phyloP scores from a whole-genome alignment of 2,797 vertebrate species.

The Phalloptychus januarius region DNA sequence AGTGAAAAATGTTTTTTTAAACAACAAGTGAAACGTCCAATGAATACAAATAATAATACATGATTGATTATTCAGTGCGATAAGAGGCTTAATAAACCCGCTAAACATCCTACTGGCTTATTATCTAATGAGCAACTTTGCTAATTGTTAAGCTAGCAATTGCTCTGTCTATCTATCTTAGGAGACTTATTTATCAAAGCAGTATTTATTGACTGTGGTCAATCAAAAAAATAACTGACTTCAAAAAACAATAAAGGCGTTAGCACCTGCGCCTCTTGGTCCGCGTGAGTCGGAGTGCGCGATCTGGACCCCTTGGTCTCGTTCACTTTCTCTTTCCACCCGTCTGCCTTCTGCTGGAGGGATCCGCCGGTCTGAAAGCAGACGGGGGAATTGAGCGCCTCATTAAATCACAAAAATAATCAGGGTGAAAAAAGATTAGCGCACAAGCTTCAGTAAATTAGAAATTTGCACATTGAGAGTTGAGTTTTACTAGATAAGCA shows the following conservation, averaged over 20 bases:
- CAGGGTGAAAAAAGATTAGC: constrained; percentile 21
- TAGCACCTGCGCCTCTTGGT: constrained; percentile 75
- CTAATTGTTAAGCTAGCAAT: neutral
- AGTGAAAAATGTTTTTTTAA: no score
- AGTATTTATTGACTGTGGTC: constrained; percentile 1
- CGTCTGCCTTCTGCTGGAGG: constrained; percentile 81
- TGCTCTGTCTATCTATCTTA: neutral
- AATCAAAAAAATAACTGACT: neutral
- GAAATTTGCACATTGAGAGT: neutral
- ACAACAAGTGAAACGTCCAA: no score
- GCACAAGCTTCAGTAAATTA: constrained; percentile 2
- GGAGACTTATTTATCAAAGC: neutral
- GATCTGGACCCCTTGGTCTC: constrained; percentile 76
- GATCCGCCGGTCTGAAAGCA: constrained; percentile 73
- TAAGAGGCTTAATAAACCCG: no score
- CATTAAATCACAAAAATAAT: constrained; percentile 31
- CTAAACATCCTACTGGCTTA: no score
- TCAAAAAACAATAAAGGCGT: neutral
- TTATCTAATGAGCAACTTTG: no score
- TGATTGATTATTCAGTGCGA: no score
- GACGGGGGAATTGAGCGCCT: constrained; percentile 13
- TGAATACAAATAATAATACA: no score
- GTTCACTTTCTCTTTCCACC: constrained; percentile 82
- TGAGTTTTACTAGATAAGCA: constrained; percentile 19
- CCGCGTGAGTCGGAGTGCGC: constrained; percentile 71